Evolutionary conservation across 1,140 invertebrate genomes (phyloP).

Genomic region (Pteromalus puparum): DNA sequence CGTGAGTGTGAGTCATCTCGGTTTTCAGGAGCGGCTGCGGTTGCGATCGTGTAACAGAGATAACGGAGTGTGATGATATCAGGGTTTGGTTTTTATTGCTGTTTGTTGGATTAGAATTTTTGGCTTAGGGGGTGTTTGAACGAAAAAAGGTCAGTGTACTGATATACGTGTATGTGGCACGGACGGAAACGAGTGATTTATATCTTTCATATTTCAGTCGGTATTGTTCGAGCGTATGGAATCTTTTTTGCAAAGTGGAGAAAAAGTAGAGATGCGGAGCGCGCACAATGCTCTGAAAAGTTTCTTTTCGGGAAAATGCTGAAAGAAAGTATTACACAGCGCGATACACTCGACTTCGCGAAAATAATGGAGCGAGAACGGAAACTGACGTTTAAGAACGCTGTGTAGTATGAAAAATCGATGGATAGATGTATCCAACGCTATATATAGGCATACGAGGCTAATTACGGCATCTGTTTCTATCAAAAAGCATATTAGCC

Average conservation of each 20-base stretch:
- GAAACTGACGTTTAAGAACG: too few species aligned
- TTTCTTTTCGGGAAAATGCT: too few species aligned
- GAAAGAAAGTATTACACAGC: too few species aligned
- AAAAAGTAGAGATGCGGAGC: too few species aligned
- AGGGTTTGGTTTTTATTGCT: not conserved
- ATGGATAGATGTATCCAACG: not conserved
- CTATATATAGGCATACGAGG: not conserved
- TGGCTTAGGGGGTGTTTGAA: not conserved
- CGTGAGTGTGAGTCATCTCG: not conserved
- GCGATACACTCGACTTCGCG: not conserved
- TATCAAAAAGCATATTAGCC: slow-evolving; percentile 6
- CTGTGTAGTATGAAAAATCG: not conserved
- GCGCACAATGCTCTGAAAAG: not conserved
- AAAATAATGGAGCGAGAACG: not conserved
- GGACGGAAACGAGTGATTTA: slow-evolving; percentile 19
- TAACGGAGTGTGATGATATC: too few species aligned
- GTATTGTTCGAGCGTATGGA: slow-evolving; percentile 2
- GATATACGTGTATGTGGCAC: too few species aligned
- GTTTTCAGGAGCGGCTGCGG: not conserved
- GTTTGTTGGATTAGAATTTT: not conserved
- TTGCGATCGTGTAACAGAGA: not conserved
- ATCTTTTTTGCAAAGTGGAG: not conserved
- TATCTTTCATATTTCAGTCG: slow-evolving; percentile 31
- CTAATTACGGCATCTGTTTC: not conserved
- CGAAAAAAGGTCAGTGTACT: too few species aligned